Evolutionary conservation across 2,113 vertebrate genomes (phyloP).

Genomic region (Callochromis pleurospilus): DNA sequence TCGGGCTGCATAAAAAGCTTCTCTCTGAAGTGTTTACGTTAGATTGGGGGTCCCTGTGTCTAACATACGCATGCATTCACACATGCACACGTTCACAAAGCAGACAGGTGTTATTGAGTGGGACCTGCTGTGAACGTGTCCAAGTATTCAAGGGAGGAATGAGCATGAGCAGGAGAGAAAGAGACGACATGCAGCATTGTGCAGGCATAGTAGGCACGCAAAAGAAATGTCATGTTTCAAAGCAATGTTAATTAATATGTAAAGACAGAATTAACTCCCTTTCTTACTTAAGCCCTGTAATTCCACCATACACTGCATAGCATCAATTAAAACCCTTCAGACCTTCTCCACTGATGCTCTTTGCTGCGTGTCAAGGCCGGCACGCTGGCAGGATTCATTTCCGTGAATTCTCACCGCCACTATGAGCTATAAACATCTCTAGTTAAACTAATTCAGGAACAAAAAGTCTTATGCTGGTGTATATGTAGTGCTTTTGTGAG

Average conservation of each 20-base stretch:
- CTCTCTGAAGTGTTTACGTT: constrained; percentile 65
- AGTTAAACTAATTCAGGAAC: background rate
- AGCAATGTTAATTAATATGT: constrained; percentile 58
- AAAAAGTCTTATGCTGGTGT: background rate
- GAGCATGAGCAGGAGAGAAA: background rate
- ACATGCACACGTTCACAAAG: background rate
- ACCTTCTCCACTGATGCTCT: constrained; percentile 14
- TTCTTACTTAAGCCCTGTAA: constrained; percentile 52
- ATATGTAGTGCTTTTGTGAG: background rate
- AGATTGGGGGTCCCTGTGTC: background rate
- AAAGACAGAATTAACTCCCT: constrained; percentile 40
- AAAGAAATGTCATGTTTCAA: constrained; percentile 60
- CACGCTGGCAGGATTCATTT: background rate
- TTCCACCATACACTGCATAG: constrained; percentile 36
- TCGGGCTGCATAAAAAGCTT: constrained; percentile 49
- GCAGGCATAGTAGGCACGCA: constrained; percentile 3
- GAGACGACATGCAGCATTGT: background rate
- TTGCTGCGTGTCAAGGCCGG: constrained; percentile 6
- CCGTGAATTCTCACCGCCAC: background rate
- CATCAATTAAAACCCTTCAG: constrained; percentile 57
- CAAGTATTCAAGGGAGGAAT: background rate
- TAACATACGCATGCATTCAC: background rate
- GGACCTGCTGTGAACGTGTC: constrained; percentile 24
- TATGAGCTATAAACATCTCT: background rate
- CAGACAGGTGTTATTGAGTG: constrained; percentile 45